Percentiles rank a stretch among this genome's conserved stretches.
Evolutionary conservation across 2,888 invertebrate genomes (phyloP).

Genomic region (Pachliopta kotzebuea): DNA sequence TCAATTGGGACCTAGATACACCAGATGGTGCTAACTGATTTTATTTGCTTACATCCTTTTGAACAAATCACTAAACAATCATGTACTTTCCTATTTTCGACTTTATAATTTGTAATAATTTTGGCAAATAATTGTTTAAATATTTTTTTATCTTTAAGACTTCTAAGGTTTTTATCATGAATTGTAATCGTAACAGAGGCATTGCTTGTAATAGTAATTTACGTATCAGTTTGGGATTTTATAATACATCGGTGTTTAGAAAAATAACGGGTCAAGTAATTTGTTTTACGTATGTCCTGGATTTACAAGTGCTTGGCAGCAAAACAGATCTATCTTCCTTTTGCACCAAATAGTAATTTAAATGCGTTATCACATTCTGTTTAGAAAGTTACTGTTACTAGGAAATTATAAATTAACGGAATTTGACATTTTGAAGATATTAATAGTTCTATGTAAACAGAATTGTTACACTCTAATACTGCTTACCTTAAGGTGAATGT

Average conservation of each 20-base stretch:
- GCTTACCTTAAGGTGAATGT: too few relatives aligned
- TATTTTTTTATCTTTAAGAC: background rate
- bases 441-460: background rate
- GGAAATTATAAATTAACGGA: background rate
- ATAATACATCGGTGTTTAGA: background rate
- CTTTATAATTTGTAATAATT: background rate
- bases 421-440: background rate
- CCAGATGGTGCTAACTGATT: slow-evolving; percentile 14
- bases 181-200: background rate
- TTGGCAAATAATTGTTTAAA: background rate
- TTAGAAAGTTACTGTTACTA: background rate
- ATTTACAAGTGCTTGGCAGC: too few relatives aligned
- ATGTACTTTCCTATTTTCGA: background rate
- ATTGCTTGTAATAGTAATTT: background rate
- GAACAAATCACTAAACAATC: background rate
- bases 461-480: too few relatives aligned
- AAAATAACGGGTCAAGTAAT: background rate
- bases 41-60: slow-evolving; percentile 19
- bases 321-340: too few relatives aligned
- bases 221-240: background rate
- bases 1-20: slow-evolving; percentile 38
- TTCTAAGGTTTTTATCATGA: background rate
- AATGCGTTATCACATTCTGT: background rate
- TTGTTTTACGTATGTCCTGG: background rate
- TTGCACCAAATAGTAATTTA: background rate